Evolutionary conservation across 2,888 invertebrate genomes (phyloP).

Genomic region (Tortrix viridana): DNA sequence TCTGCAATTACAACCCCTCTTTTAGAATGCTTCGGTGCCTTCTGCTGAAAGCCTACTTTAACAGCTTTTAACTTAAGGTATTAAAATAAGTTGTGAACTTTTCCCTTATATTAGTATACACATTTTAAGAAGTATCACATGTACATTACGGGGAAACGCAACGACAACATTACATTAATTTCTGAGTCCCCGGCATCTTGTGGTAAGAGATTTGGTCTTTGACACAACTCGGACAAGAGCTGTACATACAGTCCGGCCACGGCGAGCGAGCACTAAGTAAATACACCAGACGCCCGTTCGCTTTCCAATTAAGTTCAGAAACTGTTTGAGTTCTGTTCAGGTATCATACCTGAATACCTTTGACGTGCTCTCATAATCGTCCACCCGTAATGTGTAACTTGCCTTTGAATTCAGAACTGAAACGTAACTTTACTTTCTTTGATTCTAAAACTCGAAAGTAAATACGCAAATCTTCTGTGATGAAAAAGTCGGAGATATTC

Average conservation of each 20-base stretch:
- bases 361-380: slow-evolving; percentile 69
- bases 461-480: slow-evolving; percentile 4
- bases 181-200: slow-evolving; percentile 14
- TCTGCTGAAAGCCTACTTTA: slow-evolving; percentile 16
- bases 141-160: not conserved
- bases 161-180: slow-evolving; percentile 22
- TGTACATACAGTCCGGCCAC: slow-evolving; percentile 68
- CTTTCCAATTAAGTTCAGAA: slow-evolving; percentile 75
- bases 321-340: slow-evolving; percentile 68
- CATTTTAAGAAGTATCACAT: too few relatives aligned
- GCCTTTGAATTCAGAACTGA: slow-evolving; percentile 44
- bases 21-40: slow-evolving; percentile 16
- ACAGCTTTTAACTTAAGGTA: slow-evolving; percentile 13
- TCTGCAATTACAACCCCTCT: slow-evolving; percentile 14
- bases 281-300: slow-evolving; percentile 66
- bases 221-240: slow-evolving; percentile 70
- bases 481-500: slow-evolving; percentile 18
- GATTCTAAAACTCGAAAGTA: slow-evolving; percentile 19
- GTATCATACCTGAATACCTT: slow-evolving; percentile 69
- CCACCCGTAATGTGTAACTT: slow-evolving; percentile 55
- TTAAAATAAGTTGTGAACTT: not conserved
- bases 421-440: slow-evolving; percentile 8
- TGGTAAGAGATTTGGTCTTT: slow-evolving; percentile 55
- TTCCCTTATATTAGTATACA: not conserved
- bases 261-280: slow-evolving; percentile 61